Conservation (phyloP, 2,797 vertebrate genomes). For the Amblyraja radiata region DNA sequence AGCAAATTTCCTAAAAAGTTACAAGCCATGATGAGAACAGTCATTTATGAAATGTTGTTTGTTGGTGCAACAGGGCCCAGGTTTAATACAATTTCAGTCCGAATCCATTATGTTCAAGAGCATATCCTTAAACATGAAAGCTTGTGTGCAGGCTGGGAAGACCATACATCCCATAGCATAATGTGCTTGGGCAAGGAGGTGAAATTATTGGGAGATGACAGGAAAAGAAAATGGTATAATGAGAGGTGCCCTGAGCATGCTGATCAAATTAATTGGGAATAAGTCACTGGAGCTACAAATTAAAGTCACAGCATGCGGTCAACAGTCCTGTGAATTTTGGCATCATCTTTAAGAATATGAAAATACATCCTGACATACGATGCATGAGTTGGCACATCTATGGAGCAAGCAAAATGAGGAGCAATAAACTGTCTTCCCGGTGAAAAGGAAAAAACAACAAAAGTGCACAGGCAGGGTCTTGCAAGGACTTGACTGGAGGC, state of each 20-base stretch:
- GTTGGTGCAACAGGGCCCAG: neutral
- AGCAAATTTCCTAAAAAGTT: neutral
- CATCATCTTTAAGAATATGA: neutral
- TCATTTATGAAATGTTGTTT: neutral
- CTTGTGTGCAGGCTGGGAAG: neutral
- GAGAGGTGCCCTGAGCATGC: neutral
- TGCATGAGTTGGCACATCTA: neutral
- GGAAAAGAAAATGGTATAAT: neutral
- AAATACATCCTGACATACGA: neutral
- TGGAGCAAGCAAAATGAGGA: neutral
- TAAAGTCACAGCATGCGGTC: neutral
- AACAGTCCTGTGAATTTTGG: neutral
- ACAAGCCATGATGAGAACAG: neutral
- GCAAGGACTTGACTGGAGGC: neutral
- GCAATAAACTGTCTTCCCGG: neutral
- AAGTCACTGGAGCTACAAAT: neutral
- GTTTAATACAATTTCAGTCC: neutral
- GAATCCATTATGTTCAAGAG: neutral
- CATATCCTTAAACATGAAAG: neutral
- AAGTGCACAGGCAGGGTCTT: neutral
- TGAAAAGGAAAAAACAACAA: neutral
- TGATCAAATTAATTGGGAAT: neutral
- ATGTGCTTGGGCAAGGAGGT: neutral
- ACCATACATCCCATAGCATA: neutral
- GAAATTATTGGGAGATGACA: neutral